Evolutionary conservation across 2,113 vertebrate genomes (phyloP).

Genomic region (Chlamydotis undulata): DNA sequence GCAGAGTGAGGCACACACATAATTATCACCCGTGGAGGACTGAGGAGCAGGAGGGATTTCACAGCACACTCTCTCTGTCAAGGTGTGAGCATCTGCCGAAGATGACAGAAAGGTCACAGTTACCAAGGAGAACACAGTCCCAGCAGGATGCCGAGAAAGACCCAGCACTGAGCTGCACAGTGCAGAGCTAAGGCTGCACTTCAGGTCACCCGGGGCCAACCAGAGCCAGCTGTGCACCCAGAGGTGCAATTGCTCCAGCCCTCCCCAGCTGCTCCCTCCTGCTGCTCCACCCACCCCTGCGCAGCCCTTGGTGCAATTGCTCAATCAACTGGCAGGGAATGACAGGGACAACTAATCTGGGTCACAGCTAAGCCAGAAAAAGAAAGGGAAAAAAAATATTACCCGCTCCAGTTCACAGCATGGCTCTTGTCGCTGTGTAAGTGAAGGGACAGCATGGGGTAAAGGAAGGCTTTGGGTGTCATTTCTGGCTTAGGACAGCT

Average conservation of each 20-base stretch:
- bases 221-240: not conserved
- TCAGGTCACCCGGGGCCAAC: not conserved
- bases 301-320: not conserved
- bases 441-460: not conserved
- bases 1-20: not conserved
- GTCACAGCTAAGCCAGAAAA: not conserved
- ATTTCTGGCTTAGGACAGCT: not conserved
- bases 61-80: accelerated
- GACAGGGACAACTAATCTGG: not conserved
- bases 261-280: not conserved
- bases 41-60: not conserved
- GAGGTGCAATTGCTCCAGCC: accelerated
- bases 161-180: not conserved
- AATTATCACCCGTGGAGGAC: not conserved
- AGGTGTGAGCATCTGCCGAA: not conserved
- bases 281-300: not conserved
- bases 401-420: not conserved
- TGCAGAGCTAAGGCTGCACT: not conserved
- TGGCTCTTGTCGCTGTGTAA: not conserved
- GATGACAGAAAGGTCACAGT: not conserved
- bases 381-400: not conserved
- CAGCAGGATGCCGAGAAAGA: not conserved
- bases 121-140: not conserved
- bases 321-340: not conserved
- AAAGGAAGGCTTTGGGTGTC: not conserved